Evolutionary conservation across 2,888 invertebrate species (phyloP).

Genomic region (Dryococelus australis): DNA sequence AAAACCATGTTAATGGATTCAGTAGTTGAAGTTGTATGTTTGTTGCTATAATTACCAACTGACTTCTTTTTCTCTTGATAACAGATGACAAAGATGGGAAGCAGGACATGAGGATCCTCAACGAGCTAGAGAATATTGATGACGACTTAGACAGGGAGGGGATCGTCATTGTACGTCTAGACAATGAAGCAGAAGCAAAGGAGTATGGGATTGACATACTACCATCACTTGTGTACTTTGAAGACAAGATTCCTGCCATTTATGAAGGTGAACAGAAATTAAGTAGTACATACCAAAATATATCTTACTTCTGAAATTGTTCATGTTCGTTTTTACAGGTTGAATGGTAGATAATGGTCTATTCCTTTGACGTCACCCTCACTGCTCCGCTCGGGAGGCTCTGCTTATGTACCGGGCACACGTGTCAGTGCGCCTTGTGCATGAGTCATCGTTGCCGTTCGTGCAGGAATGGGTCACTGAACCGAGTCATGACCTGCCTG

Average conservation of each 20-base stretch:
- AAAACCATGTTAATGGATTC: too few species aligned
- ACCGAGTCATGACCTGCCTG: too few species aligned
- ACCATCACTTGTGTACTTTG: constrained; percentile 87
- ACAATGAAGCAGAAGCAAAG: constrained; percentile 88
- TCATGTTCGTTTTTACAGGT: too few species aligned
- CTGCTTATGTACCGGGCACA: too few species aligned
- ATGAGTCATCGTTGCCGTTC: too few species aligned
- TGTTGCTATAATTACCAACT: background rate
- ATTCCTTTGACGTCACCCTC: too few species aligned
- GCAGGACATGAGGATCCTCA: constrained; percentile 85
- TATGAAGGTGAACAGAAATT: constrained; percentile 71
- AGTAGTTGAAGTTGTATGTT: background rate
- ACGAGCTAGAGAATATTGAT: constrained; percentile 91
- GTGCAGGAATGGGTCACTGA: too few species aligned
- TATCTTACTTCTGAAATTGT: background rate
- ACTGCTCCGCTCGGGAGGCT: too few species aligned
- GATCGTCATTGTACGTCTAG: constrained; percentile 88
- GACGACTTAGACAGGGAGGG: constrained; percentile 90
- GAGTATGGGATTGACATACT: constrained; percentile 90
- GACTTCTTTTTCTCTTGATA: background rate
- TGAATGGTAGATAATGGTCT: too few species aligned
- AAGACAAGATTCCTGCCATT: constrained; percentile 88
- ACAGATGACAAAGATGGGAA: constrained; percentile 89
- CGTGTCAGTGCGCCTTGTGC: too few species aligned
- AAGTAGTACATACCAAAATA: background rate